These are phyloP conservation scores for Eulemur coronatus DNA, from an alignment of 2,797 vertebrate genomes.

Conservation along the genomic window DNA sequence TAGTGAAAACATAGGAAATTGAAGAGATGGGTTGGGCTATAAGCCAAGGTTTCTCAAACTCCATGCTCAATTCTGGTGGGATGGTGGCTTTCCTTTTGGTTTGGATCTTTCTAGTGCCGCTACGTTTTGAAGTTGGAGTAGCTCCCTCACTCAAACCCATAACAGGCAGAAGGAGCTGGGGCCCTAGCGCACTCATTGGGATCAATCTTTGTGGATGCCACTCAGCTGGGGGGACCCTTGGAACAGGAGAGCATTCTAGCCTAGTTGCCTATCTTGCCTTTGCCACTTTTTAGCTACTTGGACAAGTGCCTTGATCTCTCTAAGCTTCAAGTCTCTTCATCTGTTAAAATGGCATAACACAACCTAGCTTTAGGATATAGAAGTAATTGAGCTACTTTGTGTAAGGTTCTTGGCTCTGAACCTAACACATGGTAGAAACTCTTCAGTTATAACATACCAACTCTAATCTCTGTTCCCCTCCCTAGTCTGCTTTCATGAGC, in stretches of 20 bases:
- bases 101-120: background rate
- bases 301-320: background rate
- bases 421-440: background rate
- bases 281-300: conserved; percentile 16
- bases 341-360: background rate
- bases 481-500: background rate
- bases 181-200: background rate
- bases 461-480: background rate
- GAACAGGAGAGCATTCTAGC: background rate
- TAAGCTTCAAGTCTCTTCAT: conserved; percentile 28
- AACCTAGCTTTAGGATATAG: background rate
- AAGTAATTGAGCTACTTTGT: background rate
- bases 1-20: background rate
- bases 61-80: background rate
- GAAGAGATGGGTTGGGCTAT: background rate
- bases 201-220: background rate
- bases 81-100: background rate
- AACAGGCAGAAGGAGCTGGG: background rate
- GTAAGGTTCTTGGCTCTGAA: background rate
- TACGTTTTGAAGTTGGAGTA: conserved; percentile 6
- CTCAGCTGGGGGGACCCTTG: background rate
- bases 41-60: background rate
- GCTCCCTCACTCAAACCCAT: background rate
- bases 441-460: background rate
- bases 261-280: conserved; percentile 45